phyloP scores from a whole-genome alignment of 2,797 vertebrate species.

The Spinus olivaceus region DNA sequence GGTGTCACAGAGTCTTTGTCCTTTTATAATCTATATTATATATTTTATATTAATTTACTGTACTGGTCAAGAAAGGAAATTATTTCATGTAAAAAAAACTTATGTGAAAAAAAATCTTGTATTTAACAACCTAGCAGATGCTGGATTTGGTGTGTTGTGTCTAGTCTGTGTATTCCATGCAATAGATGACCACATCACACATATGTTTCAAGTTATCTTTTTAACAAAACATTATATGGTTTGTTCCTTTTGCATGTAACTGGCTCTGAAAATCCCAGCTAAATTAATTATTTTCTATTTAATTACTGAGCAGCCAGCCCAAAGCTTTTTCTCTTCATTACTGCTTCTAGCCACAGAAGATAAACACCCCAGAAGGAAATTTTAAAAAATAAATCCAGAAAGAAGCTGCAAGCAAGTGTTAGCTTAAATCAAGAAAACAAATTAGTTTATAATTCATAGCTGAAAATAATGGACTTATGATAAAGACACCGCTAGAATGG shows the following conservation, averaged over 20 bases:
- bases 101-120: not conserved
- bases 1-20: not conserved
- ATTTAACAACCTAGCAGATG: not conserved
- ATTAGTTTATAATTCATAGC: not conserved
- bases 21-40: not conserved
- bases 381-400: not conserved
- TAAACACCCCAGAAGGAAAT: not conserved
- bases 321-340: not conserved
- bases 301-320: not conserved
- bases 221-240: not conserved
- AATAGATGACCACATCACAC: not conserved
- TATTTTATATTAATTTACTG: not conserved
- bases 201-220: not conserved
- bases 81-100: not conserved
- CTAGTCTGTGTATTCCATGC: not conserved
- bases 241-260: not conserved
- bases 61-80: not conserved
- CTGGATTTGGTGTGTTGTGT: not conserved
- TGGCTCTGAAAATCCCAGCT: not conserved
- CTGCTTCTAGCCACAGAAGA: not conserved
- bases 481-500: not conserved
- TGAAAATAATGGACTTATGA: not conserved
- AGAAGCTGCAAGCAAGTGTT: not conserved
- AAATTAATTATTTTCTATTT: not conserved
- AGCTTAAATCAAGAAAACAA: not conserved